Conservation (phyloP, 2,113 vertebrate species). For the Colinus virginianus region DNA sequence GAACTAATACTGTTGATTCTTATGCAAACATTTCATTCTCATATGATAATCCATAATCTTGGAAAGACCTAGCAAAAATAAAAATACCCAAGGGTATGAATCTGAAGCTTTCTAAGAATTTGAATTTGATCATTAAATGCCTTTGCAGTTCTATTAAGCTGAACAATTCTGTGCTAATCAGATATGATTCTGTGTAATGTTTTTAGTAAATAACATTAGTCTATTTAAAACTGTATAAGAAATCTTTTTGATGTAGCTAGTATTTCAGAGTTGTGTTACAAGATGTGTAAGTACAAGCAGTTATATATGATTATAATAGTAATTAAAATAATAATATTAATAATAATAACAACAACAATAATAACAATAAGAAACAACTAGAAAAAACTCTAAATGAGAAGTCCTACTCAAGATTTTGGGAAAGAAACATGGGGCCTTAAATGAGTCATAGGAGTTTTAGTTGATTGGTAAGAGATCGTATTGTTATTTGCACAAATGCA, state of each 20-base stretch:
- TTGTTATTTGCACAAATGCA: background rate
- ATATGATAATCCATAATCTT: conserved; percentile 30
- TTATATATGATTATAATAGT: background rate
- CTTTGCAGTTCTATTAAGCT: background rate
- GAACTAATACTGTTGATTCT: conserved; percentile 24
- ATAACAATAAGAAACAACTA: too few relatives aligned
- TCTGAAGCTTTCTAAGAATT: conserved; percentile 9
- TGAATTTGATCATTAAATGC: background rate
- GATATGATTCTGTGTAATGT: background rate
- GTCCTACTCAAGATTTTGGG: background rate
- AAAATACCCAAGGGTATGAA: background rate
- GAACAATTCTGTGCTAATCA: background rate
- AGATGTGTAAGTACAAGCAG: background rate
- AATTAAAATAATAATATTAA: background rate
- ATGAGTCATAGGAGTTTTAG: background rate
- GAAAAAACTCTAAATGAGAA: background rate
- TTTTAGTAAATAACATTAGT: conserved; percentile 32
- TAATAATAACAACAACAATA: too few relatives aligned
- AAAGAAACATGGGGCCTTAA: background rate
- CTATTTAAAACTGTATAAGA: background rate
- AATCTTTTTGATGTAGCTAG: background rate
- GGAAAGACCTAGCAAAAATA: background rate
- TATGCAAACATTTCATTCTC: conserved; percentile 29
- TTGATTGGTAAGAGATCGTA: background rate
- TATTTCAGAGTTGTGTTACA: background rate